A percentile compares a stretch with the other conserved stretches of the same genome.
These are phyloP conservation scores for Bothrops jararaca DNA, from an alignment of 2,113 vertebrate species.

Conservation along the genomic window DNA sequence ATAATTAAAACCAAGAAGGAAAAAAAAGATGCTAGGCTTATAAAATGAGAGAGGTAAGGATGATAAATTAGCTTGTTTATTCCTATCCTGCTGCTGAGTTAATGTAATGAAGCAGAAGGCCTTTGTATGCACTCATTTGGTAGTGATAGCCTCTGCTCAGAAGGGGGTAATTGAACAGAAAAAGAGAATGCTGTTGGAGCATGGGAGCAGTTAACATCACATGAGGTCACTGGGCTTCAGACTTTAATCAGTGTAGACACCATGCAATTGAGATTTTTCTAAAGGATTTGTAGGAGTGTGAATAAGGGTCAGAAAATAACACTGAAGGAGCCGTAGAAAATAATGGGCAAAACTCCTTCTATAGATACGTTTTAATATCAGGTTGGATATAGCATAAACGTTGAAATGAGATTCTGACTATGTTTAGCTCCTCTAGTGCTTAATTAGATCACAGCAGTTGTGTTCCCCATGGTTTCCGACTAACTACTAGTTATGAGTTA, in stretches of 20 bases:
- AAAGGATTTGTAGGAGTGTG: slow-evolving; percentile 68
- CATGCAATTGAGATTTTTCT: slow-evolving; percentile 70
- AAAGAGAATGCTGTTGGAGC: slow-evolving; percentile 79
- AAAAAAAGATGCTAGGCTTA: neutral
- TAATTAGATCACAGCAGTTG: neutral
- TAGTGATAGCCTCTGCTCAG: slow-evolving; percentile 66
- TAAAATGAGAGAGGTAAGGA: slow-evolving; percentile 56
- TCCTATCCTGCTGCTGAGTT: slow-evolving; percentile 77
- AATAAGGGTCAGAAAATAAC: slow-evolving; percentile 66
- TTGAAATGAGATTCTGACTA: neutral
- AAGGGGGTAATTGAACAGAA: slow-evolving; percentile 93
- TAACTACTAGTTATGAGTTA: neutral
- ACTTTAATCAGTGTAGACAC: slow-evolving; percentile 81
- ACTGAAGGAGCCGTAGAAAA: slow-evolving; percentile 57
- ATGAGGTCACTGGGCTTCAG: slow-evolving; percentile 78
- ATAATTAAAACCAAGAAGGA: neutral
- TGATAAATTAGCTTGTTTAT: slow-evolving; percentile 91
- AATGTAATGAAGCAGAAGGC: slow-evolving; percentile 91
- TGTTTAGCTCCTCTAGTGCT: neutral
- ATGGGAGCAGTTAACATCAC: slow-evolving; percentile 79
- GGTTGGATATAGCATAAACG: neutral
- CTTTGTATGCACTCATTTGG: slow-evolving; percentile 87
- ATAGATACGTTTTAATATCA: neutral
- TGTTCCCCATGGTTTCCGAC: neutral
- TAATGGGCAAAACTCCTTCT: slow-evolving; percentile 48